Evolutionary conservation across 2,113 vertebrate genomes (phyloP).

Genomic region (Rhineura floridana): DNA sequence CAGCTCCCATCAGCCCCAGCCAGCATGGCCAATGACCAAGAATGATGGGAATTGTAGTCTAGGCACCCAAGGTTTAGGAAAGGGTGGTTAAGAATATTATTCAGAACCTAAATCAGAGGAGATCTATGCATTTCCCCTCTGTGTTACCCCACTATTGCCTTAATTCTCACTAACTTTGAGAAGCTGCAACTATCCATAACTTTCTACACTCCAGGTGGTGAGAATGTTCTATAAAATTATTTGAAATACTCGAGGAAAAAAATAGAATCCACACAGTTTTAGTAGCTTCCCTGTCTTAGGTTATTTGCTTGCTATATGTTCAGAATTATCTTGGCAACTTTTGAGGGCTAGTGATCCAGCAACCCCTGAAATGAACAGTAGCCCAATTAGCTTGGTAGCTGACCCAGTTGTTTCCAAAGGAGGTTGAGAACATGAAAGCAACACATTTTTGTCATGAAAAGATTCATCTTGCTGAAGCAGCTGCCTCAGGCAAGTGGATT

Average conservation of each 20-base stretch:
- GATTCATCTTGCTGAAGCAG: not conserved
- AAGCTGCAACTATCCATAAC: not conserved
- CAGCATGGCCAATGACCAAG: too few relatives aligned
- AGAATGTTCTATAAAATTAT: not conserved
- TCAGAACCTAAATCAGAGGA: not conserved
- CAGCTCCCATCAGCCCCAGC: too few relatives aligned
- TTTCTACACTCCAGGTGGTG: not conserved
- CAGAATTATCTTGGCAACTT: not conserved
- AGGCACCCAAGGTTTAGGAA: too few relatives aligned
- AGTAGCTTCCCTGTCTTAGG: not conserved
- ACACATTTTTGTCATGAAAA: not conserved
- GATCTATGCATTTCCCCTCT: not conserved
- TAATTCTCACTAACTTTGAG: not conserved
- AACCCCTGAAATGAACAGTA: not conserved
- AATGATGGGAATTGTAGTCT: too few relatives aligned
- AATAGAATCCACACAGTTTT: not conserved
- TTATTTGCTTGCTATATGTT: not conserved
- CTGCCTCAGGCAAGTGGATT: not conserved
- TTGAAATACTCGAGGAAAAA: not conserved
- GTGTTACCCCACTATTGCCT: not conserved
- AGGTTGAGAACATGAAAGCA: not conserved
- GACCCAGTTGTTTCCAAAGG: not conserved
- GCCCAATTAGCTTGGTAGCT: not conserved
- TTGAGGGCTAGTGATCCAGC: not conserved
- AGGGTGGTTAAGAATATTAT: too few relatives aligned